Conservation (phyloP, 2,113 vertebrate species). For the Scomber scombrus region DNA sequence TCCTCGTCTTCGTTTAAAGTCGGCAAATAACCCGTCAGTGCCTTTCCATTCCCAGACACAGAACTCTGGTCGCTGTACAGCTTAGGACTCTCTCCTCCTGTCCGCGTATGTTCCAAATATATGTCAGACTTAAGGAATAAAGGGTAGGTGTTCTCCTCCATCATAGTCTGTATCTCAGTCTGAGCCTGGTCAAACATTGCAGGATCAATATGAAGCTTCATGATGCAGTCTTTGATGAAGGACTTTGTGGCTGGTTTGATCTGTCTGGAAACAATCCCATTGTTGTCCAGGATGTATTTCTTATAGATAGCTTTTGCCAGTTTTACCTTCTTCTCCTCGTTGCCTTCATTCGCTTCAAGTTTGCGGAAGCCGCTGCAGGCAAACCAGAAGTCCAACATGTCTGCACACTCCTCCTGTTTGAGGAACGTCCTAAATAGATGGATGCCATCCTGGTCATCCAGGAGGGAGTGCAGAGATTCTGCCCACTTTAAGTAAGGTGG, state of each 20-base stretch:
- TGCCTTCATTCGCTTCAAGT: constrained; percentile 87
- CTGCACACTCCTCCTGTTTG: constrained; percentile 93
- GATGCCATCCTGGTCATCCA: constrained; percentile 98
- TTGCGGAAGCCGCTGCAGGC: constrained; percentile 97
- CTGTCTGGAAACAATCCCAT: constrained; percentile 93
- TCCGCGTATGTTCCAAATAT: constrained; percentile 95
- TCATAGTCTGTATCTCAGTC: constrained; percentile 94
- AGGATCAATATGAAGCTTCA: constrained; percentile 92
- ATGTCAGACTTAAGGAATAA: constrained; percentile 97
- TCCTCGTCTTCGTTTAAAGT: constrained; percentile 94
- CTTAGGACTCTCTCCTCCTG: constrained; percentile 96
- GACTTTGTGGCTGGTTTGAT: constrained; percentile 96
- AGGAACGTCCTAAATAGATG: constrained; percentile 95
- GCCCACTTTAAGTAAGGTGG: constrained; percentile 98
- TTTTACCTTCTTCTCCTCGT: constrained; percentile 95
- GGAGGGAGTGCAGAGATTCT: constrained; percentile 94
- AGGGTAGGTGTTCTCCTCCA: constrained; percentile 97
- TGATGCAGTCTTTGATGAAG: constrained; percentile 96
- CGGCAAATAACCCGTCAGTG: constrained; percentile 89
- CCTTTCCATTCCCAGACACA: constrained; percentile 89
- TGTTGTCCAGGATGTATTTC: constrained; percentile 95
- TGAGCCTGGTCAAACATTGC: constrained; percentile 99
- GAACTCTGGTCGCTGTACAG: constrained; percentile 90
- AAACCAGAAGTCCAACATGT: constrained; percentile 99
- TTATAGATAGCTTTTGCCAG: constrained; percentile 96